These are phyloP conservation scores for Corydoras sp. DNA, from an alignment of 2,113 vertebrate species.

Conservation along the genomic window DNA sequence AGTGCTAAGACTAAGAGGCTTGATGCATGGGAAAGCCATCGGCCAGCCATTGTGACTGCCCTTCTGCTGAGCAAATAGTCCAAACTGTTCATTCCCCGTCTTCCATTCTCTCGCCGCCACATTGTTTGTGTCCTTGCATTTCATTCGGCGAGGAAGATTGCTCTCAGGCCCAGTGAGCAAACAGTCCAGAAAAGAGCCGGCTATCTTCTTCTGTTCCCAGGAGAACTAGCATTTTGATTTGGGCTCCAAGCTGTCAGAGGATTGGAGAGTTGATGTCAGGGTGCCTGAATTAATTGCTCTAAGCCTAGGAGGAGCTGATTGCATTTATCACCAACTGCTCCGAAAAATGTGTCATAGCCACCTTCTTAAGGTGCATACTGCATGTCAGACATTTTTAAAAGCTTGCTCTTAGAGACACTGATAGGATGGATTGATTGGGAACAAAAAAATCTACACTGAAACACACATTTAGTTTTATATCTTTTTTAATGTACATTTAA, in stretches of 20 bases:
- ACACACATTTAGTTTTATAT: no score
- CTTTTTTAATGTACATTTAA: no score
- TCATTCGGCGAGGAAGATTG: constrained; percentile 99
- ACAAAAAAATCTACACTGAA: no score
- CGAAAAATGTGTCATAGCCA: constrained; percentile 80
- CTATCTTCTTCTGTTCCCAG: constrained; percentile 97
- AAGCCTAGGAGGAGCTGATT: constrained; percentile 86
- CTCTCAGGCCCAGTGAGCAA: constrained; percentile 99
- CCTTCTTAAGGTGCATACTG: neutral
- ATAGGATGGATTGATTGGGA: no score
- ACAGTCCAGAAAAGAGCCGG: constrained; percentile 99
- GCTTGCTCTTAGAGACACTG: no score
- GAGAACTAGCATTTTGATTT: constrained; percentile 99
- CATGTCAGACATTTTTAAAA: constrained; percentile 52
- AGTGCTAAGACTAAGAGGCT: constrained; percentile 81
- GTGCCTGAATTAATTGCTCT: constrained; percentile 99
- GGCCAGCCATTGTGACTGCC: constrained; percentile 92
- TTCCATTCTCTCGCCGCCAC: constrained; percentile 98
- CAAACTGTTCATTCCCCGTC: constrained; percentile 99
- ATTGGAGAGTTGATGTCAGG: constrained; percentile 99
- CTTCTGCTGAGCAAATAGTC: constrained; percentile 99
- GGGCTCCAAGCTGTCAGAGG: constrained; percentile 99
- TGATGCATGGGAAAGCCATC: constrained; percentile 98
- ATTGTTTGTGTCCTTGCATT: constrained; percentile 99
- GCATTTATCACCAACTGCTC: constrained; percentile 89